These are phyloP conservation scores for Aegotheles bennettii DNA, from an alignment of 2,113 vertebrate genomes.

Conservation along the genomic window DNA sequence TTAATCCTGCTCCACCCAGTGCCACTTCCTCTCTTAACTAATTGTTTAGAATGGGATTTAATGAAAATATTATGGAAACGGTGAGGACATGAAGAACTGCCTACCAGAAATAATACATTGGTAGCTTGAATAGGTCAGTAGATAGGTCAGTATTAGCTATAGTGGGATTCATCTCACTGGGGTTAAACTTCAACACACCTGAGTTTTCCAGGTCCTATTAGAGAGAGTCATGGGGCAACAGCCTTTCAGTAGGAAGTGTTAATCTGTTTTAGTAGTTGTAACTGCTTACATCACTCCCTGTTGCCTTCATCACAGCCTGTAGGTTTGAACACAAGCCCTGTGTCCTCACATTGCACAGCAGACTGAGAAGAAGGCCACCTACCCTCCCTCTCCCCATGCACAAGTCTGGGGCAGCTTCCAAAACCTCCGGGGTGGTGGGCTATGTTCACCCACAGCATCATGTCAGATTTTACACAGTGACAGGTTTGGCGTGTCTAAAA, in stretches of 20 bases:
- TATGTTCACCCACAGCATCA: neutral
- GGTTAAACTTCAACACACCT: neutral
- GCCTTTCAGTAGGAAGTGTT: neutral
- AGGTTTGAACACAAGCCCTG: neutral
- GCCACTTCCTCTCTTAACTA: neutral
- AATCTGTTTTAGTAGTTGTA: neutral
- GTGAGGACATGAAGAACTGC: neutral
- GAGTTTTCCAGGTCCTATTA: neutral
- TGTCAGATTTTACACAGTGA: neutral
- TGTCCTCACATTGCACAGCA: neutral
- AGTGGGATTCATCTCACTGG: neutral
- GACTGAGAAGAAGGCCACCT: neutral
- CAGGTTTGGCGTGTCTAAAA: neutral
- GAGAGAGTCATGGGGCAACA: neutral
- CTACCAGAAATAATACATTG: neutral
- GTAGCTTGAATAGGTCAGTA: neutral
- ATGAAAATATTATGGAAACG: neutral
- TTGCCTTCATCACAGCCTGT: neutral
- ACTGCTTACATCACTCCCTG: neutral
- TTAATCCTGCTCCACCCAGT: slow-evolving; percentile 13
- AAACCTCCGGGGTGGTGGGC: neutral
- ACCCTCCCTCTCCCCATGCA: neutral
- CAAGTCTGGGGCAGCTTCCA: neutral
- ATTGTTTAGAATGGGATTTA: neutral
- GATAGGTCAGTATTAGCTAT: neutral